Base-by-base conservation (phyloP, 2,113 vertebrate species). In the Synodontis membranacea region DNA sequence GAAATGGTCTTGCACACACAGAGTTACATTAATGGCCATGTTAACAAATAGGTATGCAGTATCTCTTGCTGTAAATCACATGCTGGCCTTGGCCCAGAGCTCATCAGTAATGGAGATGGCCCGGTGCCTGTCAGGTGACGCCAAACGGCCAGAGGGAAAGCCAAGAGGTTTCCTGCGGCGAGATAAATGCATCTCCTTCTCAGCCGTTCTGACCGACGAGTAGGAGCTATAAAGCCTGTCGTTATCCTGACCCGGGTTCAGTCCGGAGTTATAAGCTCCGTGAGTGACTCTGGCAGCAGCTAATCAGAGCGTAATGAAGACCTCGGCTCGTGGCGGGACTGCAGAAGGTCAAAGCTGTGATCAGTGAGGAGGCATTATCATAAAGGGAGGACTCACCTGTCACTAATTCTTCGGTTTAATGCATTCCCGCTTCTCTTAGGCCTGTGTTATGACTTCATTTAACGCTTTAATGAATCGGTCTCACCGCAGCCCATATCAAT, bases 261-360 rank as follows among this genome's bases (percentile, higher is more conserved):
- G 94, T 91, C 91, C 86, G 90, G 95, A 94, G 94, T 95, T 95
- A 34, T 72, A 37, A 64, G 68, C 74, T 46, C 74, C n/a, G 56
- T 28, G 46, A 85, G 83, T 10, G 74, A 31, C 89, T 92, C 93
- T 96, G 94, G 92, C 94, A 92, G 93, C 93, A 94, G 94, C 92
- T 94, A 91, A 91, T 88, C 87, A 93, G 92, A 85, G 81, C 91
- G 89, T 93, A 92, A 93, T 93, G 94, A 92, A 94, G 93, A 92
- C 92, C 94, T 95, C 90, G 92, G 93, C 94, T 92, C 94, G 94
- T 94, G 94, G 92, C 91, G 91, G 88, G 80, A 82, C 64, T 64
- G 46, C 87, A 92, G 94, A 95, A 95, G 96, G 95, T 96, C 94
- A 96, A 90, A 94, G 93, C 95, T 93, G 96, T 95, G 96, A 96